phyloP scores from a whole-genome alignment of 2,797 vertebrate genomes.

The Morus bassanus region DNA sequence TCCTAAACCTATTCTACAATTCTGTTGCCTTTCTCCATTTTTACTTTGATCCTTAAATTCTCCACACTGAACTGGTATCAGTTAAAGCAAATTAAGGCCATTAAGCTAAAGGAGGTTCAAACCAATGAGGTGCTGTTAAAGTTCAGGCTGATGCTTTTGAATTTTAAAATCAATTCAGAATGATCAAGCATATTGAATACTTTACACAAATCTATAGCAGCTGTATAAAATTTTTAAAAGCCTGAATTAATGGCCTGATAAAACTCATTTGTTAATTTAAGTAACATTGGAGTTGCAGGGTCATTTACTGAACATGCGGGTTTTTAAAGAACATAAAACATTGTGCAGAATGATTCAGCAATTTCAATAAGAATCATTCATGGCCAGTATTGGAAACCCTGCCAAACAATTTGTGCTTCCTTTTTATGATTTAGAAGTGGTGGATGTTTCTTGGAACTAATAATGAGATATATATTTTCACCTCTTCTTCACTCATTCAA shows the following conservation, averaged over 20 bases:
- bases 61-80: background rate
- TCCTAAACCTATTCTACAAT: background rate
- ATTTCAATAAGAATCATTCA: background rate
- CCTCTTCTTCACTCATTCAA: background rate
- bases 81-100: constrained; percentile 4
- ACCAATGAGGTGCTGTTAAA: constrained; percentile 12
- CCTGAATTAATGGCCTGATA: constrained; percentile 29
- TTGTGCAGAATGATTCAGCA: constrained; percentile 17
- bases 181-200: constrained; percentile 28
- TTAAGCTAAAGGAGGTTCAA: constrained; percentile 29
- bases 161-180: constrained; percentile 58
- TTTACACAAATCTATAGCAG: constrained; percentile 21
- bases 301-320: background rate
- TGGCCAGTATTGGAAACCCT: background rate
- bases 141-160: background rate
- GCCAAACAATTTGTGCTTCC: background rate
- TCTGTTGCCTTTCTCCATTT: background rate
- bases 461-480: background rate
- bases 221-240: constrained; percentile 20
- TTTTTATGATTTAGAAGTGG: background rate
- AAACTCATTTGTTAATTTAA: constrained; percentile 41
- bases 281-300: background rate
- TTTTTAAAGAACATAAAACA: background rate
- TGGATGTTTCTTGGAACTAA: background rate
- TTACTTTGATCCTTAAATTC: constrained; percentile 12